Conservation (phyloP, 30 jellyfish, hydroid and myxozoan species). For the Turritopsis dohrnii region DNA sequence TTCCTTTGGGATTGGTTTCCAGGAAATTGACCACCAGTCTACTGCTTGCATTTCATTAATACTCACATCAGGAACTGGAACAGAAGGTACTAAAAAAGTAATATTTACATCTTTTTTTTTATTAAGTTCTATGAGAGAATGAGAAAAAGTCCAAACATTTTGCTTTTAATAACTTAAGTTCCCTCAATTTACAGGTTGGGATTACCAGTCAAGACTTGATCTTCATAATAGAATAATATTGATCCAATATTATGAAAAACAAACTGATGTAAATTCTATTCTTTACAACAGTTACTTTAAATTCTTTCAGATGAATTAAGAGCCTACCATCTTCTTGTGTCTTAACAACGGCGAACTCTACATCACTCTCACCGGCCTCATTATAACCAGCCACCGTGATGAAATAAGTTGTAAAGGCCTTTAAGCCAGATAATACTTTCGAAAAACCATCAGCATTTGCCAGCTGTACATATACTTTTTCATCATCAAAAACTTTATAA, state of each 20-base stretch:
- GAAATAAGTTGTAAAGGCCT: constrained; percentile 16
- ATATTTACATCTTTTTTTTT: not conserved
- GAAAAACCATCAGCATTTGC: not conserved
- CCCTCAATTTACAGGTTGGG: too few species aligned
- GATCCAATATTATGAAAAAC: too few species aligned
- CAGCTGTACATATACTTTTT: not conserved
- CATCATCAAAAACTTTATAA: not conserved
- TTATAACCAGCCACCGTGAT: constrained; percentile 15
- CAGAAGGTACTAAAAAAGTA: constrained; percentile 25
- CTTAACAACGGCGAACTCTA: not conserved
- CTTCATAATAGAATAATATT: too few species aligned
- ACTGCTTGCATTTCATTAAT: constrained; percentile 22
- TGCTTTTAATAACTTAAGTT: too few species aligned
- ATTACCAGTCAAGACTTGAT: too few species aligned
- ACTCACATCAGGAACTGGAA: constrained; percentile 19
- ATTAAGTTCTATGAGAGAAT: not conserved
- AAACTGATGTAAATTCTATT: too few species aligned
- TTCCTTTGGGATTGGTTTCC: constrained; percentile 21
- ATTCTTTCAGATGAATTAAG: not conserved
- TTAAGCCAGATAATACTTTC: not conserved
- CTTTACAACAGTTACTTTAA: too few species aligned
- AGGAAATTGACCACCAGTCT: constrained; percentile 24
- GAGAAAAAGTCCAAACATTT: too few species aligned
- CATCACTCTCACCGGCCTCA: constrained; percentile 3
- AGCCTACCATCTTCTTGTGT: constrained; percentile 26